phyloP scores from a whole-genome alignment of 2,113 vertebrate genomes.

The Brachyhypopomus occidentalis region DNA sequence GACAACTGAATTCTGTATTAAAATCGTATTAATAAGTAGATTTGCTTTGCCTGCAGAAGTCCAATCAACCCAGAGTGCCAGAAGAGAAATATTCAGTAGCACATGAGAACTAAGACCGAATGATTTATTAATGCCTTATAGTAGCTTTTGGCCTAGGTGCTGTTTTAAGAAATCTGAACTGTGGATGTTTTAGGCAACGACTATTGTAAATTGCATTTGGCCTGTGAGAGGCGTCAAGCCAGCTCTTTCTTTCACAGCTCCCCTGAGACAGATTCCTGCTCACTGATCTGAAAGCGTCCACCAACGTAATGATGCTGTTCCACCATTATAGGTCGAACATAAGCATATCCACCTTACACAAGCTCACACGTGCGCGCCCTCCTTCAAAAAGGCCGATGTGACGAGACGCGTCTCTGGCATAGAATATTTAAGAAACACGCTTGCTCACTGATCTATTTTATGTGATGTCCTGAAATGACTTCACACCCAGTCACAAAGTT shows the following conservation, averaged over 20 bases:
- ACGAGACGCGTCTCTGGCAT: not conserved
- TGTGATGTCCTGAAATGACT: no score
- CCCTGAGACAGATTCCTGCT: conserved; percentile 58
- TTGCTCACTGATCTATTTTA: no score
- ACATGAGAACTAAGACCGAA: conserved; percentile 56
- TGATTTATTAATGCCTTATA: conserved; percentile 71
- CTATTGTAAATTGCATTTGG: conserved; percentile 54
- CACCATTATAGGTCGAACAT: conserved; percentile 20
- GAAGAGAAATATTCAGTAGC: conserved; percentile 64
- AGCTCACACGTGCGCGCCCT: not conserved
- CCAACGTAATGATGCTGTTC: conserved; percentile 46
- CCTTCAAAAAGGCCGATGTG: not conserved
- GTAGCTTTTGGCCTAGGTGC: conserved; percentile 66
- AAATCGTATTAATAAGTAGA: not conserved
- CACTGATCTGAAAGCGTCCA: conserved; percentile 56
- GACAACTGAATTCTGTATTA: conserved; percentile 11
- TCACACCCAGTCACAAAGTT: no score
- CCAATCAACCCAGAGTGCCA: conserved; percentile 43
- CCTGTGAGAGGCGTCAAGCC: conserved; percentile 57
- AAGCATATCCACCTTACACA: conserved; percentile 22
- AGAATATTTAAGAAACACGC: not conserved
- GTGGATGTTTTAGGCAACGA: conserved; percentile 64
- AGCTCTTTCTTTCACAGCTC: conserved; percentile 63
- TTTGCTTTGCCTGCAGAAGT: conserved; percentile 49
- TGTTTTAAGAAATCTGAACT: conserved; percentile 58